Base-by-base conservation (phyloP, 2,888 invertebrate genomes). In the Cerceris rybyensis region DNA sequence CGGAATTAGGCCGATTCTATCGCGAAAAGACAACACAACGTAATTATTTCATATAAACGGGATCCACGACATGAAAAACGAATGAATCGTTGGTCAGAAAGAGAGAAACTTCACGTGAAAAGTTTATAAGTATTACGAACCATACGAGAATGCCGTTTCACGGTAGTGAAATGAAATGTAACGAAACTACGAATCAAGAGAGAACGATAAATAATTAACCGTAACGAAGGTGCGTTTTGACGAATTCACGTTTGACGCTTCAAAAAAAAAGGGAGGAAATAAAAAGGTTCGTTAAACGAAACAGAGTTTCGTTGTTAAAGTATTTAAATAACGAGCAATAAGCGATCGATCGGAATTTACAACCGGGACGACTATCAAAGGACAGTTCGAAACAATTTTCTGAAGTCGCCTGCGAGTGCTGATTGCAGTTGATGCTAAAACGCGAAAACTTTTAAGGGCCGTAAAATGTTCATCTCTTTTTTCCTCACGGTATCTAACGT, bases 351-450 rank as follows among this genome's bases (percentile, higher is more conserved):
- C 54, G 58, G 39, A 61, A 71, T 28, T 73, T 65, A 70, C 50
- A 39, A 67, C n/a, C 14, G 16, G 6, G 49, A 9, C 43, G 55
- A 16, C 46, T 49, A 43, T n/a, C 58, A n/a, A 28, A 16, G 7
- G 6, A 65, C 43, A 52, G 70, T 77, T 80, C 72, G 83, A 57
- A 70, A 72, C 74, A 77, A 82, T 78, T 82, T 82, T 80, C 74
- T 54, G 65, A 57, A 52, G 9, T 43, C 11, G 50, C 13, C n/a
- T 13, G 7, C n/a, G 13, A 7, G 11, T n/a, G 13, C 52, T 52
- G 7, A 14, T 52, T n/a, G 52, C 14, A 52, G n/a, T n/a, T 11
- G 2, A 46, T 46, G 11, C 46, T 8, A 11, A 46, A 46, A 46
- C 46, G 46, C 6, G 28, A 28, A 28, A 28, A 28, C 28, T 28